Evolutionary conservation across 2,113 vertebrate species (phyloP), one percentile per base, ranked within the genome.

Genomic region (Nibea coibor): DNA sequence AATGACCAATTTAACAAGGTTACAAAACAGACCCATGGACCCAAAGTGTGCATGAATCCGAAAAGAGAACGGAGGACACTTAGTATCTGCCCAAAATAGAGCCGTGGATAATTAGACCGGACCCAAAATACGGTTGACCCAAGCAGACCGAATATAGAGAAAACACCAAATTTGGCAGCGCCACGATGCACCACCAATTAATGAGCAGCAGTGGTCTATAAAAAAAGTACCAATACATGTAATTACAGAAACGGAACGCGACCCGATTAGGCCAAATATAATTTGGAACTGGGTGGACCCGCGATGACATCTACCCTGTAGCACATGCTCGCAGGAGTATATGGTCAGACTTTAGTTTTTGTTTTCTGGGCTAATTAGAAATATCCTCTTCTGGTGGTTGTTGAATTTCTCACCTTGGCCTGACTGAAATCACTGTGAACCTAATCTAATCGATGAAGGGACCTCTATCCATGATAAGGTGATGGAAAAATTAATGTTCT

Each of bases 371-470:
- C 19, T 71, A 72, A 75, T 72, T 15, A 51, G 39, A 82, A 80
- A 82, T 67, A 39, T 45, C 75, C 59, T 67, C 45, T 11, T 75
- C 63, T 78, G 26, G 68, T 85, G 17, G 71, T 22, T 26, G 64
- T 67, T 74, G 61, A 45, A 68, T 80, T 83, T 72, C 68, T 62
- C 61, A 72, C 6, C 43, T 62, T 56, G 7, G 75, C 43, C 39
- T 76, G 64, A 71, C 54, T 74, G 31, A 58, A 85, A 79, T 84
- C 72, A 76, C 15, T 75, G 63, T 82, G 80, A 73, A 83, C 73
- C 64, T 43, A 83, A 80, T 42, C 80, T 71, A 87, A 91, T 91
- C 79, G 76, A 89, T 89, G 72, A 88, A 66, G 80, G 75, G 85
- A 82, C 84, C 78, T 87, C 81, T 81, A 67, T 72, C 71, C 22